Conservation (phyloP, 2,113 vertebrate species). For the Cisticola juncidis region DNA sequence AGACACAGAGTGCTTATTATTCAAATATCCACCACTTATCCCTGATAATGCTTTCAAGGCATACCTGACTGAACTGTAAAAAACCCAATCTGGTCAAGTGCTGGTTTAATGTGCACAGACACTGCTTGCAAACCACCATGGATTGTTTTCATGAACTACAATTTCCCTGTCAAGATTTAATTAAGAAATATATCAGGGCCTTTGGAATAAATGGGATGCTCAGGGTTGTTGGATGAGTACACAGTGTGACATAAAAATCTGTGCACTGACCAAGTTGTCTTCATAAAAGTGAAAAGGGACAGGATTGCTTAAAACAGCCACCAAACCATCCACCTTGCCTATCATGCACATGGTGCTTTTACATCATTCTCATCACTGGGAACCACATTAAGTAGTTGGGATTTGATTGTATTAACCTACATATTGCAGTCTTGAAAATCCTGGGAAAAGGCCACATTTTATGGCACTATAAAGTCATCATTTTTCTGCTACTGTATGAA, state of each 20-base stretch:
- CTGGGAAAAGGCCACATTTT: background rate
- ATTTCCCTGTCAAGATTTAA: background rate
- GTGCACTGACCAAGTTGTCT: background rate
- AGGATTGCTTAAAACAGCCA: background rate
- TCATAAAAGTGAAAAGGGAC: background rate
- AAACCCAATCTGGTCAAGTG: conserved; percentile 8
- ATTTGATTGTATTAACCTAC: background rate
- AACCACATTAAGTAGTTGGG: background rate
- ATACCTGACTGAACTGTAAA: conserved; percentile 36
- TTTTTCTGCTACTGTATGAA: background rate
- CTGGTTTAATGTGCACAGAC: background rate
- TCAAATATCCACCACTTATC: conserved; percentile 19
- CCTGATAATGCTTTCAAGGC: background rate
- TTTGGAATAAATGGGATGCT: background rate
- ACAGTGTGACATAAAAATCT: background rate
- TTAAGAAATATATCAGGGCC: background rate
- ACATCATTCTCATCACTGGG: background rate
- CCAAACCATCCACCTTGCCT: background rate
- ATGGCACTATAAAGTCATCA: background rate
- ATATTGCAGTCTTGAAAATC: background rate
- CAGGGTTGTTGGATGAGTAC: background rate
- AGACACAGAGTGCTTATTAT: background rate
- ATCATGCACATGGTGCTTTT: background rate
- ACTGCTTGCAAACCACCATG: background rate
- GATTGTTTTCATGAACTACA: background rate